These are phyloP conservation scores for Sphyrna mokarran DNA, from an alignment of 2,113 vertebrate species.

Conservation along the genomic window DNA sequence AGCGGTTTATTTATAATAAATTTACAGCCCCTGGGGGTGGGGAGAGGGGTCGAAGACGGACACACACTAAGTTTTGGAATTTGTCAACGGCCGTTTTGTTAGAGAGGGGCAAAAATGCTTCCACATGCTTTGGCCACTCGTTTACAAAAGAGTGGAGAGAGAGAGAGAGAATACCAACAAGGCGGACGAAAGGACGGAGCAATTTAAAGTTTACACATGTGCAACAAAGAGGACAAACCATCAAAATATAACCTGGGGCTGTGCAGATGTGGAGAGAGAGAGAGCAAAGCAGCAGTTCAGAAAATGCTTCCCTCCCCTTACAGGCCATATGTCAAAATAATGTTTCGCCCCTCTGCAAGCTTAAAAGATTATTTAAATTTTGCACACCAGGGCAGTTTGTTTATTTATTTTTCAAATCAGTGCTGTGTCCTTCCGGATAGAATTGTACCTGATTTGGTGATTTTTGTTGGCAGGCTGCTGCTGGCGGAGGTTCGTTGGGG, in stretches of 20 bases:
- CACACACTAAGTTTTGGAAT: conserved; percentile 59
- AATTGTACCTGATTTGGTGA: background rate
- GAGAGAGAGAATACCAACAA: background rate
- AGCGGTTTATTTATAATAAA: background rate
- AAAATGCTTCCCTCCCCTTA: background rate
- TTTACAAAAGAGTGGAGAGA: conserved; percentile 35
- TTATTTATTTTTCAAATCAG: background rate
- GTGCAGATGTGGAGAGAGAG: conserved; percentile 1
- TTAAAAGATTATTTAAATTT: conserved; percentile 24
- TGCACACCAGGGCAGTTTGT: background rate
- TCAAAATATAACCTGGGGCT: conserved; percentile 20
- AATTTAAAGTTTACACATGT: conserved; percentile 32
- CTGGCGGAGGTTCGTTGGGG: background rate
- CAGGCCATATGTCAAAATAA: conserved; percentile 33
- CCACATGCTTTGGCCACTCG: conserved; percentile 77
- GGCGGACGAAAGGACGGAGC: conserved; percentile 5
- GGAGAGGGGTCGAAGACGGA: conserved; percentile 50
- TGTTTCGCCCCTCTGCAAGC: conserved; percentile 4
- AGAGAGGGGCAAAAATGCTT: conserved; percentile 69
- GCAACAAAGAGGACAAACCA: background rate
- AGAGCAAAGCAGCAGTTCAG: background rate
- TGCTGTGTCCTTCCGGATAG: background rate
- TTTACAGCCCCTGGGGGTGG: background rate
- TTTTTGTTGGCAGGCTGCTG: background rate
- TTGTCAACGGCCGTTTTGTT: conserved; percentile 73